A percentile compares a stretch with the other conserved stretches of the same genome.
Conservation (phyloP, 2,888 invertebrate genomes). For the Ormyrus nitidulus region DNA sequence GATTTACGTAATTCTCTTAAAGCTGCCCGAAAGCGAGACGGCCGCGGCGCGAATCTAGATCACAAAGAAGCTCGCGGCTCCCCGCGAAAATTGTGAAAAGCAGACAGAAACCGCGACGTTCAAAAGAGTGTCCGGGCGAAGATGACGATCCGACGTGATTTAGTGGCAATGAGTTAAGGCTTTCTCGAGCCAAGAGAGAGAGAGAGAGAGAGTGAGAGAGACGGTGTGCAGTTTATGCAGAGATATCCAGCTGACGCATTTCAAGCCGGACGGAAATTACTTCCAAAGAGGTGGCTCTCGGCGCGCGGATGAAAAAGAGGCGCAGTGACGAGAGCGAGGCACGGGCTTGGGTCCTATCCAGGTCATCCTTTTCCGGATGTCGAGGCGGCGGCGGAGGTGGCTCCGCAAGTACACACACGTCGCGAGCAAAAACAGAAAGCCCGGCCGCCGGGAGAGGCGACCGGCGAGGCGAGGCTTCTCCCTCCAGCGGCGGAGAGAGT, state of each 20-base stretch:
- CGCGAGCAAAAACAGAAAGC: constrained; percentile 34
- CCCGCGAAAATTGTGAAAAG: too few species aligned
- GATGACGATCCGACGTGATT: too few species aligned
- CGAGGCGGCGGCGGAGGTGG: constrained; percentile 56
- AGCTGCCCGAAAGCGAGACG: too few species aligned
- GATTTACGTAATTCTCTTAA: too few species aligned
- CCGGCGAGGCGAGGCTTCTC: background rate
- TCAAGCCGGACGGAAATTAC: constrained; percentile 50
- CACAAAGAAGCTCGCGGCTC: too few species aligned
- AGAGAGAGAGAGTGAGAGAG: background rate
- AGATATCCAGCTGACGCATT: constrained; percentile 37
- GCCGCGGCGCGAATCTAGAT: too few species aligned
- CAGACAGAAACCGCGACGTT: too few species aligned
- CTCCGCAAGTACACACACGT: background rate
- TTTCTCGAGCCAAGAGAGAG: background rate
- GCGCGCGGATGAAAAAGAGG: constrained; percentile 40
- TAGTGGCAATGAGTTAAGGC: too few species aligned
- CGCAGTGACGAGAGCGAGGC: constrained; percentile 38
- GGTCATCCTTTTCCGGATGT: constrained; percentile 67
- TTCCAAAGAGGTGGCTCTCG: constrained; percentile 50
- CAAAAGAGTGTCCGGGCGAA: too few species aligned
- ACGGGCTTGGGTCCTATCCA: constrained; percentile 70
- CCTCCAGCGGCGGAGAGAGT: too few species aligned
- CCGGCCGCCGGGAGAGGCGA: background rate
- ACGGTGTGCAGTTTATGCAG: background rate